Base-by-base conservation (phyloP, 92 coral and sea anemone species). In the Parazoanthus swiftii region DNA sequence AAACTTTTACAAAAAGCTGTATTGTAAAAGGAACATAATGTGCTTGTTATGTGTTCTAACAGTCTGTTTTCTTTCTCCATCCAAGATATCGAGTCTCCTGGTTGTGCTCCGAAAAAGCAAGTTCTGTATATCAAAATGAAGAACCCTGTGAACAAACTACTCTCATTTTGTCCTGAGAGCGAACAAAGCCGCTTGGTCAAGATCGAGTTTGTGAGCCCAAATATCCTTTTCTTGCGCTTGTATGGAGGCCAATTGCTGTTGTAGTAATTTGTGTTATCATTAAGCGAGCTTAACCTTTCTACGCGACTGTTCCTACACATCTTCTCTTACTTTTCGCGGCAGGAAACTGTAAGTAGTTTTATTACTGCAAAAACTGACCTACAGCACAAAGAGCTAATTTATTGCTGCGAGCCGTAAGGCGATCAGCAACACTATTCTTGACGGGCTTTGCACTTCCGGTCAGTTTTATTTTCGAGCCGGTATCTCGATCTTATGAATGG, bases 111-210 rank as follows among this genome's bases (percentile, higher is more conserved):
- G 39, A 68, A 83, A 77, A 54, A 83, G 43, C 86, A 83, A 43
- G 43, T 67, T 39, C 43, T 83, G 56, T 71, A 56, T 38, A 44
- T 83, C 74, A 83, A 83, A 46, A 42, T 83, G 86, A 67, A 48
- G 43, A n/a, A 83, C 65, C 66, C 86, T 20, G 86, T 83, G 44
- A 44, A 83, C 77, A 83, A 68, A 51, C 77, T 83, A 15, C 86
- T 83, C 63, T 10, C 86, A 16, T 83, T 83, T 51, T 43, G 76
- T 68, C 86, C 86, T 73, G 16, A 68, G 77, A 83, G 86, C 25
- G 78, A 68, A 42, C 59, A 71, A 21, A 67, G 76, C 39, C 86
- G 77, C 66, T 36, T 13, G n/a, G 86, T 83, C 15, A 83, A 83
- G 42, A 83, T 83, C 39, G 77, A 67, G 76, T 82, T 82, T 68